Conservation (phyloP, 2,797 vertebrate species). For the Diceros bicornis region DNA sequence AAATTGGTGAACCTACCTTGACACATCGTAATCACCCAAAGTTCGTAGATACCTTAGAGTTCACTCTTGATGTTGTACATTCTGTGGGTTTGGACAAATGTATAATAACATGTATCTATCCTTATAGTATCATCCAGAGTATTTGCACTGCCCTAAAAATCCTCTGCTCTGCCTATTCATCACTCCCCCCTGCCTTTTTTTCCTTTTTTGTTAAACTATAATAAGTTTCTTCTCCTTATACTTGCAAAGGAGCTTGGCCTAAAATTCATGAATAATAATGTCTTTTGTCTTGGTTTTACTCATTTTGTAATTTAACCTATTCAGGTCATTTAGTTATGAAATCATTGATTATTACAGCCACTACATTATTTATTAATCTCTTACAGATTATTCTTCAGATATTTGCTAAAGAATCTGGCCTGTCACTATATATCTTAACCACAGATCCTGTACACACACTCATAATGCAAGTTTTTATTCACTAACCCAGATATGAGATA, state of each 20-base stretch:
- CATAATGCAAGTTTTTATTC: constrained; percentile 44
- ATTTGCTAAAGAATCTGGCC: neutral
- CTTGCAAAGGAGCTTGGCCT: neutral
- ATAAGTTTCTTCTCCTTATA: neutral
- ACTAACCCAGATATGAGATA: constrained; percentile 43
- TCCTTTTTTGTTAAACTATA: neutral
- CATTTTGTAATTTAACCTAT: constrained; percentile 58
- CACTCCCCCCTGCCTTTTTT: neutral
- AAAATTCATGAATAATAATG: neutral
- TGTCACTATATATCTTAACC: neutral
- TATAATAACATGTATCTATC: neutral
- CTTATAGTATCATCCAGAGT: neutral
- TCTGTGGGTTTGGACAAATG: neutral
- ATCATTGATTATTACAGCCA: neutral
- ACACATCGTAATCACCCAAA: neutral
- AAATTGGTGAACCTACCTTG: neutral
- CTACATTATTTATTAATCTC: neutral
- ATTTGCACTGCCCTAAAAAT: neutral
- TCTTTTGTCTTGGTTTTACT: constrained; percentile 12
- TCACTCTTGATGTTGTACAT: neutral
- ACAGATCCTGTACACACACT: neutral
- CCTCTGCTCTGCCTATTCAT: neutral
- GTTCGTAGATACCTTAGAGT: neutral
- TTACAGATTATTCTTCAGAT: constrained; percentile 39
- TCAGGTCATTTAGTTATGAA: constrained; percentile 32